Evolutionary conservation across 1,140 invertebrate species (phyloP), one percentile per base, ranked within the genome.

Genomic region (Drosophila burlai): DNA sequence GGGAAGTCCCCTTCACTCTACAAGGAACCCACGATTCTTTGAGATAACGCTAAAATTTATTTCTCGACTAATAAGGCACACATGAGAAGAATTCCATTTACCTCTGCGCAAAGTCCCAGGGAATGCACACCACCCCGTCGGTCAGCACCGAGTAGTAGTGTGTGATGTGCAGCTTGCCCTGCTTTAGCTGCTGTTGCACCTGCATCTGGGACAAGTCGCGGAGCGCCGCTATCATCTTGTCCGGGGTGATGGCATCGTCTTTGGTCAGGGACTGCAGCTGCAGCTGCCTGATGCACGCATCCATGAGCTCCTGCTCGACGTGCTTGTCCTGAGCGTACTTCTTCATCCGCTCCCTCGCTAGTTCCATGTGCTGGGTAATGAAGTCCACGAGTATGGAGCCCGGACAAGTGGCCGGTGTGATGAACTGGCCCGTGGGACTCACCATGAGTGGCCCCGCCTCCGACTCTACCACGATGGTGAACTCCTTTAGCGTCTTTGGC

Each of bases 351-450:
- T 95, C 93, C 43, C 94, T 94, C 0, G 97, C 97, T 90, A 96
- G 94, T 38, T 96, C 93, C 76, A 98, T 94, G 92, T 98, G 95
- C 29, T 96, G 95, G 8, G 95, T 95, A 42, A 99, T 96, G 90
- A 98, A 99, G 82, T 96, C 96, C 2, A 98, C 95, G 42, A 98
- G 93, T 64, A 98, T 95, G 74, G 95, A 96, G 1, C 97, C 96
- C 11, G 98, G 97, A 92, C 97, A 98, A 0, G 97, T 97, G 18
- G 97, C 96, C 29, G 98, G 98, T 0, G 97, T 97, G 49, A 98
- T 98, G 80, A 98, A 97, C 93, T 98, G 97, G 24, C 98, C 98
- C 42, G 97, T 98, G 2, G 97, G 97, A 9, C 97, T 97, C n/a
- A 98, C 94, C 97, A 98, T 98, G 45, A 99, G 90, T 1, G 97